Evolutionary conservation across 2,113 vertebrate species (phyloP).

Genomic region (Prunella fulvescens): DNA sequence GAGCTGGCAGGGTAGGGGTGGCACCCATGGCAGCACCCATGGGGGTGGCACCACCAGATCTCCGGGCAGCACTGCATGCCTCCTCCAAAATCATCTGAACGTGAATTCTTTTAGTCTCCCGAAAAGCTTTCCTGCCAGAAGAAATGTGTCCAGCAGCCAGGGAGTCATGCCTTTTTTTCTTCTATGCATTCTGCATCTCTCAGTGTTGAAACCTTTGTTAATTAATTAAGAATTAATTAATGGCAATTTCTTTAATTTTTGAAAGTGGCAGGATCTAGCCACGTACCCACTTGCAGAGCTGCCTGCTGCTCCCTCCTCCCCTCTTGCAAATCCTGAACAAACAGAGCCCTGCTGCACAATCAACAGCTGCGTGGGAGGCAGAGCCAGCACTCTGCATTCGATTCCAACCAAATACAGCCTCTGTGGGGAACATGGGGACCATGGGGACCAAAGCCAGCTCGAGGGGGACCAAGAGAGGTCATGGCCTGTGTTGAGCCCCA

Average conservation of each 20-base stretch:
- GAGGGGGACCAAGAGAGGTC: fast-evolving
- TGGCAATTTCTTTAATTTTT: neutral
- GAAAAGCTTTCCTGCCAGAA: neutral
- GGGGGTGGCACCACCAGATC: neutral
- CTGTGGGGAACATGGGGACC: neutral
- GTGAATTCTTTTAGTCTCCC: neutral
- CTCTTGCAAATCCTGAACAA: neutral
- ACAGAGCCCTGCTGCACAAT: neutral
- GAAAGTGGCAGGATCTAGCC: neutral
- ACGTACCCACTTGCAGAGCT: fast-evolving
- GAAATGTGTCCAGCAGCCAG: neutral
- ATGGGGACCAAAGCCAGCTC: neutral
- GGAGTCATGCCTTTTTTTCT: neutral
- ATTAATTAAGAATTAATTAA: constrained; percentile 9
- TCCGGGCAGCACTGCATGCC: neutral
- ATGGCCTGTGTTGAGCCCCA: fast-evolving
- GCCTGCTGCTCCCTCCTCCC: neutral
- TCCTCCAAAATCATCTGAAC: neutral
- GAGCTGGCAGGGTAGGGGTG: neutral
- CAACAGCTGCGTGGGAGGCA: constrained; percentile 28
- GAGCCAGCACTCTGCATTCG: neutral
- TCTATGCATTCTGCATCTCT: neutral
- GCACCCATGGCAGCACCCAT: neutral
- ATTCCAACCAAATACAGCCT: neutral
- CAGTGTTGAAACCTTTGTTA: neutral